Percentiles rank a stretch among this genome's conserved stretches.
Conservation (phyloP, 2,113 vertebrate species). For the Tachycineta bicolor region DNA sequence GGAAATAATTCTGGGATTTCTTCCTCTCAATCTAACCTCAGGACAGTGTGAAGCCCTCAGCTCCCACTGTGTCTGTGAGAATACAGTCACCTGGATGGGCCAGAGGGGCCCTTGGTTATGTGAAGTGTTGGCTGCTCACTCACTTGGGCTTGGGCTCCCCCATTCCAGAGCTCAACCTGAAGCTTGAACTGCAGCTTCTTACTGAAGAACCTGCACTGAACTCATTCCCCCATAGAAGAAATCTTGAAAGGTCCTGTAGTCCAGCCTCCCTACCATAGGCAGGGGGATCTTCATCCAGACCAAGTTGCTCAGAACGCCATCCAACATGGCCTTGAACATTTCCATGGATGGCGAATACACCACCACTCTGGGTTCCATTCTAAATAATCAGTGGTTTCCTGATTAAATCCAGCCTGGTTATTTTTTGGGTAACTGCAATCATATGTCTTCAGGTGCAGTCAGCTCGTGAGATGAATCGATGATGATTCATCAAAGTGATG, state of each 20-base stretch:
- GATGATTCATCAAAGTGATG: neutral
- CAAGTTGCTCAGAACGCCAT: accelerated
- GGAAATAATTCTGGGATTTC: neutral
- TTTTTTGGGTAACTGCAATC: neutral
- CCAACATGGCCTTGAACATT: neutral
- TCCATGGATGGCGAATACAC: neutral
- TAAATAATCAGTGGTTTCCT: neutral
- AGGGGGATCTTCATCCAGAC: neutral
- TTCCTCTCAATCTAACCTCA: neutral
- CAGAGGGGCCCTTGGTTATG: neutral
- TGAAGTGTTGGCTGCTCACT: accelerated
- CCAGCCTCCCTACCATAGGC: neutral
- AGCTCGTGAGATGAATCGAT: neutral
- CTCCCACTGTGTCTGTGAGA: accelerated
- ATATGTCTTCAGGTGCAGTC: neutral
- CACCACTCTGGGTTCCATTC: neutral
- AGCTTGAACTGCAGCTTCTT: neutral
- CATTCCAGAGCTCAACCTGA: accelerated
- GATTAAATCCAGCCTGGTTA: neutral
- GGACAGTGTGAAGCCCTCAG: neutral
- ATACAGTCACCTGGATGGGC: neutral
- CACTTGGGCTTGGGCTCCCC: accelerated
- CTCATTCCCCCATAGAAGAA: neutral
- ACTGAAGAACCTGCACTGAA: neutral
- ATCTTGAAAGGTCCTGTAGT: neutral